Conservation (phyloP, 2,797 vertebrate genomes). For the Glossophaga mutica region DNA sequence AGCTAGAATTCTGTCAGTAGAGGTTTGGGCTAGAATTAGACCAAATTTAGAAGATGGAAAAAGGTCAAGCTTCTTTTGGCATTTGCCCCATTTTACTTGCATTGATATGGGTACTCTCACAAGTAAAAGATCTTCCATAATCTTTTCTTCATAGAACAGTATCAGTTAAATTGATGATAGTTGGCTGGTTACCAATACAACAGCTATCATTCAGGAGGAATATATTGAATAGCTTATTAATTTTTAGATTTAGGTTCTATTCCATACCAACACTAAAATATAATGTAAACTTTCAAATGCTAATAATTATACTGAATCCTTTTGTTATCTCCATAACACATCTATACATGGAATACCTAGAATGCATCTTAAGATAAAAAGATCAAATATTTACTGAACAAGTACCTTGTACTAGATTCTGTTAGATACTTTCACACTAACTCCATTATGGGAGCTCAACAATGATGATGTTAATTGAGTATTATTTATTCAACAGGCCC, state of each 20-base stretch:
- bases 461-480: neutral
- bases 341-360: neutral
- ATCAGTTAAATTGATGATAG: neutral
- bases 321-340: slow-evolving; percentile 23
- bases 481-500: slow-evolving; percentile 23
- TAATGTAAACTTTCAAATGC: slow-evolving; percentile 28
- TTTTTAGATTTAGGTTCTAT: slow-evolving; percentile 34
- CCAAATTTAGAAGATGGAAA: neutral
- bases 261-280: slow-evolving; percentile 30
- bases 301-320: slow-evolving; percentile 20
- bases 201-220: neutral
- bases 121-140: slow-evolving; percentile 34
- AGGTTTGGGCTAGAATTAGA: slow-evolving; percentile 3
- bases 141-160: slow-evolving; percentile 42
- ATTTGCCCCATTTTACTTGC: slow-evolving; percentile 11
- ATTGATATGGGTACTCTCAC: neutral
- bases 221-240: slow-evolving; percentile 18
- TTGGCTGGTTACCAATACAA: slow-evolving; percentile 13
- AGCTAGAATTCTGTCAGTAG: slow-evolving; percentile 16
- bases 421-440: neutral
- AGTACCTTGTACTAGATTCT: neutral
- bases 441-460: neutral
- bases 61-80: slow-evolving; percentile 31
- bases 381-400: slow-evolving; percentile 27
- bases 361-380: slow-evolving; percentile 38